phyloP scores from a whole-genome alignment of 2,888 invertebrate genomes.

The Cerastoderma edule region DNA sequence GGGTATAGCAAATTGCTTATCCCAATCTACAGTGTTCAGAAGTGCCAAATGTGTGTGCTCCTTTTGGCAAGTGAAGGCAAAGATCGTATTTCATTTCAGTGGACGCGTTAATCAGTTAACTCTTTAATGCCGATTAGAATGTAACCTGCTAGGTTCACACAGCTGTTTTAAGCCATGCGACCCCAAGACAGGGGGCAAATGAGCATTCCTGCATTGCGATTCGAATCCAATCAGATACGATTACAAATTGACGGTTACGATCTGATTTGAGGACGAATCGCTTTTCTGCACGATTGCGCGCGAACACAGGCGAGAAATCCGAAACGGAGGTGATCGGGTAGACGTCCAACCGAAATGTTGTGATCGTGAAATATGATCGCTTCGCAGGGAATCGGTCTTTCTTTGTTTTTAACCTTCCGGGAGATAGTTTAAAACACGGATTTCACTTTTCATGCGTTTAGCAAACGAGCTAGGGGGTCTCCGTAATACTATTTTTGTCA shows the following conservation, averaged over 20 bases:
- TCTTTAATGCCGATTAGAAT: background rate
- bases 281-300: slow-evolving; percentile 39
- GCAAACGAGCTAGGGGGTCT: slow-evolving; percentile 10
- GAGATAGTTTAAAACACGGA: slow-evolving; percentile 17
- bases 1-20: no score
- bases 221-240: slow-evolving; percentile 11
- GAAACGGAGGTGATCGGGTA: background rate
- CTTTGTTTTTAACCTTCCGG: slow-evolving; percentile 24
- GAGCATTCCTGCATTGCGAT: no score
- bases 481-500: background rate
- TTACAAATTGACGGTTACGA: slow-evolving; percentile 23
- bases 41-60: no score
- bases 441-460: background rate
- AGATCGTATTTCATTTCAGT: no score
- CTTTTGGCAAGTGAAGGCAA: no score
- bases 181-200: background rate
- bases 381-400: background rate
- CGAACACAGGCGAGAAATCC: slow-evolving; percentile 19
- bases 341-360: background rate
- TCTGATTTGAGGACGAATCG: slow-evolving; percentile 35
- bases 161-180: slow-evolving; percentile 6
- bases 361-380: background rate
- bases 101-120: no score
- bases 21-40: no score
- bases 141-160: background rate